Evolutionary conservation across 1,140 invertebrate genomes (phyloP).

Genomic region (Bombus turneri): DNA sequence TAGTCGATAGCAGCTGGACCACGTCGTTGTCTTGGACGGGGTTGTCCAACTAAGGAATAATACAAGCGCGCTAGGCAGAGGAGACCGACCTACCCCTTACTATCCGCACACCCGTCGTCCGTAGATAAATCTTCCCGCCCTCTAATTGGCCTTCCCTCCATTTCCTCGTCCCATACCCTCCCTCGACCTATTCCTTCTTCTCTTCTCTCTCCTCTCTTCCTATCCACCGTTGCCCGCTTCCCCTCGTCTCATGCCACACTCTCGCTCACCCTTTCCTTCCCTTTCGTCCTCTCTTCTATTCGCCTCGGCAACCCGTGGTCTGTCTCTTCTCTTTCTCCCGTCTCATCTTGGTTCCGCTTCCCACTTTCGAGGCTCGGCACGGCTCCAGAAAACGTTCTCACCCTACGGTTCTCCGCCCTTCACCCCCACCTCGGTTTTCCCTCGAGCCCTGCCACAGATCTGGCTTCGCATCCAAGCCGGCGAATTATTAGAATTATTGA

Average conservation of each 20-base stretch:
- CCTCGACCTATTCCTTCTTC: constrained; percentile 72
- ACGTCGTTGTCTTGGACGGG: constrained; percentile 73
- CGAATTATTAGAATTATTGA: constrained; percentile 82
- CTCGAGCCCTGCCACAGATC: not conserved
- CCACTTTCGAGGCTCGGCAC: constrained; percentile 72
- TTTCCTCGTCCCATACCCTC: constrained; percentile 77
- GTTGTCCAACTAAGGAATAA: constrained; percentile 78
- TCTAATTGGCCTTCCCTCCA: constrained; percentile 82
- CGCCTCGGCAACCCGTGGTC: constrained; percentile 50
- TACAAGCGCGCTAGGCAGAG: constrained; percentile 76
- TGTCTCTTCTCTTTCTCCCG: constrained; percentile 54
- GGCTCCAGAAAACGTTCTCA: constrained; percentile 77
- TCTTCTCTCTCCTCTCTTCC: constrained; percentile 54
- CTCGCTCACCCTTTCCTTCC: not conserved
- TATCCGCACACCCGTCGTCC: constrained; percentile 81
- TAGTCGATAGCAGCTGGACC: constrained; percentile 76
- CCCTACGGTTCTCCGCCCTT: constrained; percentile 45
- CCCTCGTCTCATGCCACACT: not conserved
- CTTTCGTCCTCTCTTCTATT: constrained; percentile 65
- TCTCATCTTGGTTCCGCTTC: constrained; percentile 66
- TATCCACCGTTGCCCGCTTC: constrained; percentile 53
- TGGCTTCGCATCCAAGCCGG: constrained; percentile 57
- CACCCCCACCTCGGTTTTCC: constrained; percentile 11
- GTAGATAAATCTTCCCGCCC: constrained; percentile 82
- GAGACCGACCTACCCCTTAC: constrained; percentile 75